phyloP scores from a whole-genome alignment of 2,888 invertebrate genomes.

The Drosophila meridiana region DNA sequence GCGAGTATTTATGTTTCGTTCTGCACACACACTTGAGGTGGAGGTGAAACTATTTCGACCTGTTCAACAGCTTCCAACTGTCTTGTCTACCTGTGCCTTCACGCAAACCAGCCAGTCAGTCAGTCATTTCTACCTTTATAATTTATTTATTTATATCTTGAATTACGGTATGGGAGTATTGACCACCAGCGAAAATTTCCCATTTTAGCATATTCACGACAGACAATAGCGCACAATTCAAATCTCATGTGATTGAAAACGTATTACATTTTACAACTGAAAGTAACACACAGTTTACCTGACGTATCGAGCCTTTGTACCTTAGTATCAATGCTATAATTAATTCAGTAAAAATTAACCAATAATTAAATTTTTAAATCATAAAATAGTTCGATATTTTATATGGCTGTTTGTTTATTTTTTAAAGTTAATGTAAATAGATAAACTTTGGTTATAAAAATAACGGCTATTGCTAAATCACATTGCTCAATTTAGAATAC shows the following conservation, averaged over 20 bases:
- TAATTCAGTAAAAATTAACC: neutral
- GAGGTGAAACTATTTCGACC: conserved; percentile 78
- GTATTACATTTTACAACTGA: conserved; percentile 52
- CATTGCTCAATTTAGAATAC: neutral
- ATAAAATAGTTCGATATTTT: neutral
- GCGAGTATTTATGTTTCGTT: conserved; percentile 60
- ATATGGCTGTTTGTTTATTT: neutral
- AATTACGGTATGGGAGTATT: conserved; percentile 83
- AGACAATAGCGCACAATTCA: conserved; percentile 69
- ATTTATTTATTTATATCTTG: conserved; percentile 79
- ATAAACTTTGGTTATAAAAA: neutral
- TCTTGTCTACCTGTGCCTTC: conserved; percentile 62
- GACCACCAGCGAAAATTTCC: conserved; percentile 82
- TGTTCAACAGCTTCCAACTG: conserved; percentile 80
- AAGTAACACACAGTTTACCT: conserved; percentile 15
- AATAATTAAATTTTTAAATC: neutral
- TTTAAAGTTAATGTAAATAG: neutral
- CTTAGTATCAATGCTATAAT: too few relatives aligned
- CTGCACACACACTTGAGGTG: conserved; percentile 71
- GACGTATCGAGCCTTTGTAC: neutral
- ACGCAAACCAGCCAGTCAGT: conserved; percentile 60
- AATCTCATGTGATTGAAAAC: conserved; percentile 71
- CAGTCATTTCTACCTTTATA: conserved; percentile 72
- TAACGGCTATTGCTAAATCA: neutral
- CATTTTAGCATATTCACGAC: conserved; percentile 80